Conservation (phyloP, 1,140 invertebrate genomes). For the Drosophila lini region DNA sequence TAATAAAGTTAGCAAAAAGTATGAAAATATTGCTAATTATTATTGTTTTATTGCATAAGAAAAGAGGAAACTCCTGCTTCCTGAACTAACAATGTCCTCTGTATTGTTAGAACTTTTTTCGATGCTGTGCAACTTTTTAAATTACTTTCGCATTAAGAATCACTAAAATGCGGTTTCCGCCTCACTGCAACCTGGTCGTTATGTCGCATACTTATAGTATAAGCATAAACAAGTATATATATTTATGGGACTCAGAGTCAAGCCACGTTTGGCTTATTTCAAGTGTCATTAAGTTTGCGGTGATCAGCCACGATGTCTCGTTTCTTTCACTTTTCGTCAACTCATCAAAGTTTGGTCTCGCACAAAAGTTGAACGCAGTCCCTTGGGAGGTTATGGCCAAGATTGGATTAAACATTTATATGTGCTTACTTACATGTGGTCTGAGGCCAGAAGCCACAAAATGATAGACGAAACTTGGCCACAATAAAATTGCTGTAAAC, state of each 20-base stretch:
- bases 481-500: conserved; percentile 66
- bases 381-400: conserved; percentile 10
- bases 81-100: background rate
- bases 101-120: conserved; percentile 50
- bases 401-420: conserved; percentile 32
- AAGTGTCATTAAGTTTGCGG: conserved; percentile 65
- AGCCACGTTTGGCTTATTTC: conserved; percentile 38
- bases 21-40: too few relatives aligned
- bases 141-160: conserved; percentile 77
- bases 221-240: background rate
- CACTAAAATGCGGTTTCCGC: conserved; percentile 70
- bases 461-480: conserved; percentile 59
- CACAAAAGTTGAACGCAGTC: conserved; percentile 38
- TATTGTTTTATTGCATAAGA: background rate
- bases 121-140: conserved; percentile 61
- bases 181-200: conserved; percentile 39
- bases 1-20: background rate
- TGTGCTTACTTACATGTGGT: background rate
- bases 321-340: conserved; percentile 47
- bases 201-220: conserved; percentile 21
- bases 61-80: too few relatives aligned
- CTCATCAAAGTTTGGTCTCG: conserved; percentile 47
- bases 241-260: background rate
- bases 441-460: conserved; percentile 45
- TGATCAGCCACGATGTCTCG: conserved; percentile 8